phyloP scores from a whole-genome alignment of 2,888 invertebrate genomes.

The Cryptus viduatorius region DNA sequence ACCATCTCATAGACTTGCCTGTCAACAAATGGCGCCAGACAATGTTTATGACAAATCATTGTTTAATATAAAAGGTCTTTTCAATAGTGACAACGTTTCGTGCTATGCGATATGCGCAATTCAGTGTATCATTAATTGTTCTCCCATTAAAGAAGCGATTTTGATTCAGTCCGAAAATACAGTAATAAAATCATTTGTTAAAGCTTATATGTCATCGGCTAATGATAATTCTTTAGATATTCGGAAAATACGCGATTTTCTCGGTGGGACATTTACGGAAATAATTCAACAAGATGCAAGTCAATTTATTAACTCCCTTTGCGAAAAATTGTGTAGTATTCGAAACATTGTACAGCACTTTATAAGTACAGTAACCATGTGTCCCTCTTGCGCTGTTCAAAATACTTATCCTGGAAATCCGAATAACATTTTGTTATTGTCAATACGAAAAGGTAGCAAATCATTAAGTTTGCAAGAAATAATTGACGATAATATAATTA shows the following conservation, averaged over 20 bases:
- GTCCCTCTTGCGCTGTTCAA: background rate
- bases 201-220: slow-evolving; percentile 11
- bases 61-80: too few relatives aligned
- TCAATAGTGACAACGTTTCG: too few relatives aligned
- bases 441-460: too few relatives aligned
- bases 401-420: background rate
- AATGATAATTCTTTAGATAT: slow-evolving; percentile 3
- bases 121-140: too few relatives aligned
- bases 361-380: background rate
- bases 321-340: slow-evolving; percentile 1
- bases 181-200: background rate
- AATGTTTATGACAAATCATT: too few relatives aligned
- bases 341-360: background rate
- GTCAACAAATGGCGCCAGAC: slow-evolving; percentile 14
- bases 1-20: slow-evolving; percentile 18
- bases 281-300: slow-evolving; percentile 46
- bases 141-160: too few relatives aligned
- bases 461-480: slow-evolving; percentile 21
- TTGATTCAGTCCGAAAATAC: too few relatives aligned
- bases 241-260: slow-evolving; percentile 14
- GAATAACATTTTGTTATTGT: slow-evolving; percentile 1
- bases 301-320: slow-evolving; percentile 31
- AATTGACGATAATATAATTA: slow-evolving; percentile 12
- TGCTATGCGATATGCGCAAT: too few relatives aligned
- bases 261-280: slow-evolving; percentile 36